A percentile compares a stretch with the other conserved stretches of the same genome.
Evolutionary conservation across 1,140 invertebrate genomes (phyloP).

Genomic region (Ylistrum balloti): DNA sequence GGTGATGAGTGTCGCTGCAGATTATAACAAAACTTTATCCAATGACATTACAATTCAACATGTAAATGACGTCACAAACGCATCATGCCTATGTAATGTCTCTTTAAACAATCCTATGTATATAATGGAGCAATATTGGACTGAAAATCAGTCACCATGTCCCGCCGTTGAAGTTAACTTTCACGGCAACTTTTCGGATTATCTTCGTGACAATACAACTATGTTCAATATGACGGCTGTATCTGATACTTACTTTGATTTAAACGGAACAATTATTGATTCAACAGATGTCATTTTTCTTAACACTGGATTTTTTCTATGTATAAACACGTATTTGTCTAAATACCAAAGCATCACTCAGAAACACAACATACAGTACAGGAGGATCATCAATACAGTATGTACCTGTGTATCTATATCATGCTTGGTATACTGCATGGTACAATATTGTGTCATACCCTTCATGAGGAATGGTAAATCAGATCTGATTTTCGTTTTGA

Average conservation of each 20-base stretch:
- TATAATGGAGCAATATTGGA: background rate
- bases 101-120: background rate
- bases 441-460: background rate
- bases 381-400: background rate
- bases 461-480: background rate
- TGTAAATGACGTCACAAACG: too few relatives aligned
- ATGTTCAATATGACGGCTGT: background rate
- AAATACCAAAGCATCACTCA: background rate
- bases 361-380: background rate
- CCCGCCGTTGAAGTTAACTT: background rate
- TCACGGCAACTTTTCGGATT: background rate
- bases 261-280: background rate
- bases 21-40: background rate
- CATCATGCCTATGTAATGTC: too few relatives aligned
- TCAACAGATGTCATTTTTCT: background rate
- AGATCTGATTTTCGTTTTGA: background rate
- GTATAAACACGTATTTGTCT: background rate
- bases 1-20: background rate
- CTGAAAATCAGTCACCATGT: background rate
- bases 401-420: background rate
- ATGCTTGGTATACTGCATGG: background rate
- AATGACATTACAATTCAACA: background rate
- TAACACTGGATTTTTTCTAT: background rate
- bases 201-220: background rate
- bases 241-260: background rate